Evolutionary conservation across 2,113 vertebrate species (phyloP), one percentile per base, ranked within the genome.

Genomic region (Anguilla japonica): DNA sequence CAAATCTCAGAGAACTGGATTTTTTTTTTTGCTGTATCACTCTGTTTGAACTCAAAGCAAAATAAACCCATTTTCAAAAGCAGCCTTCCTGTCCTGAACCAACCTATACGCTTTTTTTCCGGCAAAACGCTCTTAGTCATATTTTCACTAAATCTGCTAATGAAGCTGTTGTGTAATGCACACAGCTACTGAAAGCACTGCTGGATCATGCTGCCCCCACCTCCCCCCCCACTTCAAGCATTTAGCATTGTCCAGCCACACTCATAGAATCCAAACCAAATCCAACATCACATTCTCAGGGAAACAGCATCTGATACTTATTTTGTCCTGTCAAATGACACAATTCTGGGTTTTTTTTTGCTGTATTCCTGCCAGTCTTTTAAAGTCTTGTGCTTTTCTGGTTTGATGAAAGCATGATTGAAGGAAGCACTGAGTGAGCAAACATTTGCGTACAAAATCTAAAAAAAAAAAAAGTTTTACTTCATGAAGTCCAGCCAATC

Each of bases 391-490:
- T 43, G 40, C 14, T 67, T 57, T 56, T 40, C 56, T 41, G 20
- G 20, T n/a, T 41, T 39, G 2, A 53, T 40, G 85, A 63, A 75
- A 86, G 13, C 40, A 20, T 46, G 14, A 41, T 13, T 67, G n/a
- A n/a, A 46, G 71, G 39, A 20, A 79, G 60, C 16, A 9, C 39
- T n/a, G 53, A 83, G 60, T 79, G 29, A 71, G 71, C 71, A 83
- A 85, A 79, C 84, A 80, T 85, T 86, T 88, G 16, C 41, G 81
- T 29, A 84, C 53, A 86, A 83, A 14, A 71, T 71, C 67, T 34
- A 34, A 34, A 34, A 34, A 34, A 34, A 34, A 34, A 34, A 34
- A 34, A 56, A 26, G 50, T 81, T 79, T 78, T n/a, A 53, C 81
- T 83, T 46, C 83, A 67, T 84, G 41, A 86, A 34, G 50, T 50